Evolutionary conservation across 2,888 invertebrate species (phyloP), one percentile per base, ranked within the genome.

Genomic region (Yponomeuta plumbellus): DNA sequence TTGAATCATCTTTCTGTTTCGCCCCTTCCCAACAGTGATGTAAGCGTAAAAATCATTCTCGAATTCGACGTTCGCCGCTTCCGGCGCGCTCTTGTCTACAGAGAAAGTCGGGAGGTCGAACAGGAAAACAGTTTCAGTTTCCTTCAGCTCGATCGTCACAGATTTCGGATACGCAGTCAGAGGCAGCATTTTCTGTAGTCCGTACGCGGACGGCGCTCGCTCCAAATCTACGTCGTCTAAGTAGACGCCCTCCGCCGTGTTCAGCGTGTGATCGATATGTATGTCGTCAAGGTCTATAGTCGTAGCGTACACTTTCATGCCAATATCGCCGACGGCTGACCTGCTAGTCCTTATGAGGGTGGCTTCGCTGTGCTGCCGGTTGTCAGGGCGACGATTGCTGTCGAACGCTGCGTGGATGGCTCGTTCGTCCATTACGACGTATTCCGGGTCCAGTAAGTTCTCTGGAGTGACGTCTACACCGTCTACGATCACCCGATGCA

Each of bases 31-130:
- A 0, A 91, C 85, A 0, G 95, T 94, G 23, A 96, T 88, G 73
- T 92, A 94, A 23, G 94, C 93, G 74, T 96, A 96, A 65, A 84
- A 87, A 68, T 92, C 90, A 79, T 96, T 96, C 67, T 94, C 93
- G 70, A 90, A 90, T 71, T 93, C 92, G 0, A 94, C 92, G 0
- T 71, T 70, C 52, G 79, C 80, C 0, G 92, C 95, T 75, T 94
- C 94, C 0, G 90, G 78, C 0, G 93, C 91, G 39, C 92, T 92
- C 73, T 92, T 92, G 57, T 94, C 91, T 5, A 87, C 94, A 0
- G 94, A 94, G 67, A 90, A 87, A 72, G 94, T 93, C 0, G 93
- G 93, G 70, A 95, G 80, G 70, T 94, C 94, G 70, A 94, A 94
- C 8, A 96, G 77, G 67, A 93, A 92, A 58, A 86, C 76, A 0